Evolutionary conservation across 2,888 invertebrate species (phyloP), one percentile per base, ranked within the genome.

Genomic region (Limenitis camilla): DNA sequence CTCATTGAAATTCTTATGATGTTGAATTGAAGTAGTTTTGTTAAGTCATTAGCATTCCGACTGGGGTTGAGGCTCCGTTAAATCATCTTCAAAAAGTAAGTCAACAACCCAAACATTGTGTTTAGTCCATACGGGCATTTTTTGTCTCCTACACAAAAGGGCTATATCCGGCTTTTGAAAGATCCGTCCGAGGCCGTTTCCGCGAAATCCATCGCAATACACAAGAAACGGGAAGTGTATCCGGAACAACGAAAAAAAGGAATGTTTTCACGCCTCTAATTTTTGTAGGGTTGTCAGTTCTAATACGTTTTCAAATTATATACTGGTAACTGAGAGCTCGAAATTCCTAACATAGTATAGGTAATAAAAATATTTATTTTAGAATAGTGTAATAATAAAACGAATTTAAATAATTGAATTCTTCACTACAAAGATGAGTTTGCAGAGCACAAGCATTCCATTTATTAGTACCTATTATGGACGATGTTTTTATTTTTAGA

Each of bases 191-290:
- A 72, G 73, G 64, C 65, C 66, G 72, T 76, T 85, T 84, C 83
- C 80, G 81, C 78, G 84, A 83, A 84, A 82, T 77, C 75, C 76
- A 78, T 81, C 75, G 78, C 77, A 77, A 78, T 69, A 77, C 73
- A 82, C 73, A 82, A 84, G 76, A 78, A 81, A 81, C 81, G 76
- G 85, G 85, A 85, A 84, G 83, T 79, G 74, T 84, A 76, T 78
- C 83, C 86, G 85, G 85, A 86, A 87, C 76, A 78, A 76, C 74
- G 68, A 74, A 78, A 82, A 79, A 77, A 64, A 69, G 28, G 42
- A 64, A 49, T 40, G 66, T 73, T 78, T 78, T 81, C 76, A 73
- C 68, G 71, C 72, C 71, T 67, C 66, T 74, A 42, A 53, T 58
- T 58, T 56, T 61, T 55, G 51, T 63, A 77, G 76, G 77, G 76